Evolutionary conservation across 2,888 invertebrate species (phyloP), one percentile per base, ranked within the genome.

Genomic region (Autographa pulchrina): DNA sequence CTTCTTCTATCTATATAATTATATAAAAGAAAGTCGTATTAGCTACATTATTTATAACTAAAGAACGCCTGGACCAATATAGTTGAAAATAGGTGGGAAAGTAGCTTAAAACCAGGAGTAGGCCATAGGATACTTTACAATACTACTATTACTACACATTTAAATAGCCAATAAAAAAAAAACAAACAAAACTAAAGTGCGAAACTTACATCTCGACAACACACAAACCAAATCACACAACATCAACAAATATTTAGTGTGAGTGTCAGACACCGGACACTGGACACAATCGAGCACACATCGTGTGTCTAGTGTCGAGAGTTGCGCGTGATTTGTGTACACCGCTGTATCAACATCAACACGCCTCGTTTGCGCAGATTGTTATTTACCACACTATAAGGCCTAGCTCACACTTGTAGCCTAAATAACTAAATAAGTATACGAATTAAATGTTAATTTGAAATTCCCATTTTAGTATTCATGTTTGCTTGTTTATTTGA

Each of bases 281-380:
- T 52, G 65, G 68, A 76, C 77, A 77, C 80, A 79, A 70, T 79
- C 73, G 75, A 62, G 70, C 79, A 76, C 81, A 79, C 84, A 76
- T 67, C 66, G 84, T 75, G 72, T 77, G 80, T 76, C 76, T 3
- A 16, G 14, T 16, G 43, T 43, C 58, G 71, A 70, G 74, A 70
- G 71, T 56, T 52, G 60, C 80, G 72, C 69, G 67, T 86, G 87
- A 87, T 88, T 86, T 87, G 86, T 85, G 86, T 74, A 72, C 80
- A 66, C 74, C 80, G 82, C 78, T 80, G 77, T 84, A 87, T 84
- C 89, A 85, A 86, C 86, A 87, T 87, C 90, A 87, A 77, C 88
- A 84, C 82, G 74, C 83, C 90, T 91, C 90, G 91, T 91, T 92
- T 90, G 90, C 89, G 78, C 78, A 87, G 89, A 91, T 91, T 91